phyloP scores from a whole-genome alignment of 2,797 vertebrate genomes.

The Graptemys geographica region DNA sequence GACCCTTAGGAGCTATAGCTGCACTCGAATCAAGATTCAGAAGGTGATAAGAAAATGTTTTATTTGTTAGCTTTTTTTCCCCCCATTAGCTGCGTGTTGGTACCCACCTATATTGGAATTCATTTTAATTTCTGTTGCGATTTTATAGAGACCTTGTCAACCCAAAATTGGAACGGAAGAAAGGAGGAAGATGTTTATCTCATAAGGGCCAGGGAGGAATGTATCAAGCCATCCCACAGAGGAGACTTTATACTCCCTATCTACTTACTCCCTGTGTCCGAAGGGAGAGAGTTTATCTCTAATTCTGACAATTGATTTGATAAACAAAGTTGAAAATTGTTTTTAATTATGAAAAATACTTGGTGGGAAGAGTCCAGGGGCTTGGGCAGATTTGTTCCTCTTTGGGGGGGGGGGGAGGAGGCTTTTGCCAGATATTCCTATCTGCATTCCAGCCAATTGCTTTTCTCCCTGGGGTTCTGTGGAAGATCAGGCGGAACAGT shows the following conservation, averaged over 20 bases:
- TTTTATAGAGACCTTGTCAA: neutral
- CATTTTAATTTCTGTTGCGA: neutral
- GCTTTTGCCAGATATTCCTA: conserved; percentile 20
- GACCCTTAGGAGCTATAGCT: neutral
- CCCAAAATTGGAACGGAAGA: neutral
- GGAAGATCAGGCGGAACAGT: conserved; percentile 12
- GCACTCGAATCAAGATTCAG: neutral
- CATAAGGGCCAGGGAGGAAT: neutral
- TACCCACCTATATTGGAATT: neutral
- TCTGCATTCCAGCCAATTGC: conserved; percentile 34
- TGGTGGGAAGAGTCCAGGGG: neutral
- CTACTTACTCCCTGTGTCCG: neutral
- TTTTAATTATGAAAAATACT: conserved; percentile 13
- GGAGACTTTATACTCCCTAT: neutral
- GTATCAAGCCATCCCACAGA: neutral
- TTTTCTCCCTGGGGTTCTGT: conserved; percentile 47
- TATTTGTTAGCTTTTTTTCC: neutral
- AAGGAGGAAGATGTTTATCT: conserved; percentile 23
- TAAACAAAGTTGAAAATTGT: neutral
- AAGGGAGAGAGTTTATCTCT: neutral
- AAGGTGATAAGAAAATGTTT: neutral
- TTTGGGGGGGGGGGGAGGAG: neutral
- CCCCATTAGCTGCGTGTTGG: neutral
- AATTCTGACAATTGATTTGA: neutral
- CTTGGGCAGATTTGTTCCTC: neutral